Evolutionary conservation across 2,797 vertebrate genomes (phyloP).

Genomic region (Enteromius thamalakanensis): DNA sequence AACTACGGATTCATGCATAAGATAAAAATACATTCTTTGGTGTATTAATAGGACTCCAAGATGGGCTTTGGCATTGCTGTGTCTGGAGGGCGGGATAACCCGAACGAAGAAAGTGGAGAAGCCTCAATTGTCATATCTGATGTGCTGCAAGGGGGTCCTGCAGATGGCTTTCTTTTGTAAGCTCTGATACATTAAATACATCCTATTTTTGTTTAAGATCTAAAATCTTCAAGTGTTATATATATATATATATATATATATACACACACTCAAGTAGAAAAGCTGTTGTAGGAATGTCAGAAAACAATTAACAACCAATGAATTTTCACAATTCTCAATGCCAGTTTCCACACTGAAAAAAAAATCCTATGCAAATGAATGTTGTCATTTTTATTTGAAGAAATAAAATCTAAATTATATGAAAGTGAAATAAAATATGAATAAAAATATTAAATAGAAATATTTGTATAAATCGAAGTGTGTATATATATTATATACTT

Average conservation of each 20-base stretch:
- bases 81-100: conserved; percentile 95
- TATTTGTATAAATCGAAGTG: neutral
- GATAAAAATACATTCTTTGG: neutral
- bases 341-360: no score
- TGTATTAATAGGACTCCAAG: conserved; percentile 85
- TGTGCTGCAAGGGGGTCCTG: conserved; percentile 91
- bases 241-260: no score
- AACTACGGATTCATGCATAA: neutral
- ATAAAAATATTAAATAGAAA: neutral
- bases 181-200: conserved; percentile 55
- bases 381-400: neutral
- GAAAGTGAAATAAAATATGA: neutral
- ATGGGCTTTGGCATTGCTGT: conserved; percentile 97
- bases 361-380: neutral
- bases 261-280: neutral
- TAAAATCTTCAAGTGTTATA: neutral
- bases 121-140: conserved; percentile 93
- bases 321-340: neutral
- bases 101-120: conserved; percentile 92
- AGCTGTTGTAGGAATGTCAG: neutral
- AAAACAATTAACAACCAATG: neutral
- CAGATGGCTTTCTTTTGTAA: conserved; percentile 92
- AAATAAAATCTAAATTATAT: neutral
- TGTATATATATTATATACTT: neutral
- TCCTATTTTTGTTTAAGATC: neutral